Evolutionary conservation across 2,113 vertebrate species (phyloP), one percentile per base, ranked within the genome.

Genomic region (Amazona vittata): DNA sequence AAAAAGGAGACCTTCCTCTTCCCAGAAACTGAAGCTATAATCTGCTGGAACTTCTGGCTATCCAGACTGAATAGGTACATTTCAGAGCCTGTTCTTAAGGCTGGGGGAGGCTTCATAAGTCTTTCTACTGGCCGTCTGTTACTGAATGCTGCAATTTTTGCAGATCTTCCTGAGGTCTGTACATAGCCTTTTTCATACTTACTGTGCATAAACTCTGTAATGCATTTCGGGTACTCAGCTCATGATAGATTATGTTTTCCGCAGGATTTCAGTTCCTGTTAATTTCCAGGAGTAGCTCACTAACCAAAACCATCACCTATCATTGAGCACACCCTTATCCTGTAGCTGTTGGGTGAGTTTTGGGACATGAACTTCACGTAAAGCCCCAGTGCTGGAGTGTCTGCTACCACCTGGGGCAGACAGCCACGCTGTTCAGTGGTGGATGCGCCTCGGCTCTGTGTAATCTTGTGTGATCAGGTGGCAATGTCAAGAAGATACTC

Each of bases 341-440:
- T 26, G 15, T 43, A 35, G 41, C n/a, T 83, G 41, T 13, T 52
- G 50, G 4, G 7, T 21, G 49, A 78, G 37, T 37, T 77, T 46
- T 70, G 50, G 44, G 25, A n/a, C 57, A 76, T 10, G 24, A 60
- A 19, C 39, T 29, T 11, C 3, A 41, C 2, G 43, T 24, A 64
- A 18, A 74, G 35, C 3, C 19, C 33, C 12, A 0, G 6, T 44
- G 75, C 24, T 83, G 57, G 44, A 37, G 12, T 9, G 55, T 60
- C 68, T 79, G 59, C 46, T 22, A 3, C 22, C 9, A 2, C 33
- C 43, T 57, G 28, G 25, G 49, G 33, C 69, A 82, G 73, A 14
- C 19, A 44, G 3, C 47, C 21, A 28, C 2, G 0, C 4, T n/a
- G 22, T 18, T 59, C 57, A 80, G 67, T 0, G 0, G 3, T 39